These are phyloP conservation scores for Gavialis gangeticus DNA, from an alignment of 2,113 vertebrate species.

Conservation along the genomic window DNA sequence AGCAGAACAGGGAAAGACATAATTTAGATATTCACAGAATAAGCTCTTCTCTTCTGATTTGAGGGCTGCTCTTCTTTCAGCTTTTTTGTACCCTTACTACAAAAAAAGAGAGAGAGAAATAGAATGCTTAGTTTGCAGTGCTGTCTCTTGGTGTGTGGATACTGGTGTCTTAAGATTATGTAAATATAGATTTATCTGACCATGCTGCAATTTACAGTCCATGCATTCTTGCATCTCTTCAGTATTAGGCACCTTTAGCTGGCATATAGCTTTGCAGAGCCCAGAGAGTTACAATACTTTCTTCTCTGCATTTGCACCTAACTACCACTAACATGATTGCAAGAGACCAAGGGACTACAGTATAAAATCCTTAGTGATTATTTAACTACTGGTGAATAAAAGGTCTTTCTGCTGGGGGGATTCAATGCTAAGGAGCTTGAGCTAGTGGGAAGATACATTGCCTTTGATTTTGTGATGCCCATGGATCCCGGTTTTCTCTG, in stretches of 20 bases:
- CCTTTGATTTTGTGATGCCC: too few relatives aligned
- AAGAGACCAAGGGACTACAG: not conserved
- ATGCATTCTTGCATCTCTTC: not conserved
- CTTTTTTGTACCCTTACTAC: constrained; percentile 41
- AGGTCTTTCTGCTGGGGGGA: too few relatives aligned
- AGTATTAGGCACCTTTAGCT: not conserved
- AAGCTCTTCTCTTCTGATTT: constrained; percentile 13
- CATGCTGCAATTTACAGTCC: not conserved
- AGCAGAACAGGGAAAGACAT: constrained; percentile 31
- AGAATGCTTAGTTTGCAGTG: constrained; percentile 17
- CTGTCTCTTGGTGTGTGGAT: not conserved
- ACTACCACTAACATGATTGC: not conserved
- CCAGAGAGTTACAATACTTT: not conserved
- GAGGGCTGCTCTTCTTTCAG: not conserved
- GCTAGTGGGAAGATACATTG: too few relatives aligned
- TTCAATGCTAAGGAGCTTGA: too few relatives aligned
- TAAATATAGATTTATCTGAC: not conserved
- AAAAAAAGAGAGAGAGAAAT: constrained; percentile 9
- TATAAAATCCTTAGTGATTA: not conserved
- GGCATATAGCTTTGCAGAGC: not conserved
- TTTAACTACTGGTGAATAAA: too few relatives aligned
- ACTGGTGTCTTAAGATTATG: not conserved
- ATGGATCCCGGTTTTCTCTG: too few relatives aligned
- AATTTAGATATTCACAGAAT: constrained; percentile 55
- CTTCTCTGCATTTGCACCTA: not conserved